These are phyloP conservation scores for Lysiphlebus fabarum DNA, from an alignment of 1,140 invertebrate species.

Conservation along the genomic window DNA sequence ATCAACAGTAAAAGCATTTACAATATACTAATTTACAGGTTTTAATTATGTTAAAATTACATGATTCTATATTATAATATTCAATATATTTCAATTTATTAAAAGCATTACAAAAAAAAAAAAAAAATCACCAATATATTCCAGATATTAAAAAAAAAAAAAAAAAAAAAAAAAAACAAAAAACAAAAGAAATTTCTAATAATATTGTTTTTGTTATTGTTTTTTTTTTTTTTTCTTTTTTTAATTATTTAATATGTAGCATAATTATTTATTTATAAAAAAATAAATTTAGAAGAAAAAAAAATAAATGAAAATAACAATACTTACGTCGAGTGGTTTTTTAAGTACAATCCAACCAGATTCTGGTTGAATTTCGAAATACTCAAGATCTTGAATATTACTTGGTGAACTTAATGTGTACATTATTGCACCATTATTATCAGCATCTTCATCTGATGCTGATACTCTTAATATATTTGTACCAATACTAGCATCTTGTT, in stretches of 20 bases:
- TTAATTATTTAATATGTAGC: neutral
- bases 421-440: conserved; percentile 93
- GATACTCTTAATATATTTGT: conserved; percentile 91
- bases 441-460: conserved; percentile 92
- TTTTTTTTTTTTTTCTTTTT: too few relatives aligned
- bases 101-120: too few relatives aligned
- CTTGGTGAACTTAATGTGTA: conserved; percentile 84
- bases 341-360: conserved; percentile 94
- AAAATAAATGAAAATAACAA: conserved; percentile 29
- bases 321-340: conserved; percentile 93
- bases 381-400: conserved; percentile 82
- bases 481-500: conserved; percentile 93
- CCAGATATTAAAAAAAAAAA: conserved; percentile 24
- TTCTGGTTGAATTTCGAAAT: conserved; percentile 93
- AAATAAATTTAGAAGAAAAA: conserved; percentile 12
- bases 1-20: conserved; percentile 17
- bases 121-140: conserved; percentile 21
- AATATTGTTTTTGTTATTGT: too few relatives aligned
- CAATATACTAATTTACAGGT: conserved; percentile 17
- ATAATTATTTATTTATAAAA: too few relatives aligned
- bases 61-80: conserved; percentile 20
- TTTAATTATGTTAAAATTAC: conserved; percentile 14
- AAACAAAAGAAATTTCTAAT: too few relatives aligned
- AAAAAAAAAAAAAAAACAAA: conserved; percentile 19
- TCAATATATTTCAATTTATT: conserved; percentile 15